A percentile compares a stretch with the other conserved stretches of the same genome.
Evolutionary conservation across 1,140 invertebrate species (phyloP).

Genomic region (Eueides isabella): DNA sequence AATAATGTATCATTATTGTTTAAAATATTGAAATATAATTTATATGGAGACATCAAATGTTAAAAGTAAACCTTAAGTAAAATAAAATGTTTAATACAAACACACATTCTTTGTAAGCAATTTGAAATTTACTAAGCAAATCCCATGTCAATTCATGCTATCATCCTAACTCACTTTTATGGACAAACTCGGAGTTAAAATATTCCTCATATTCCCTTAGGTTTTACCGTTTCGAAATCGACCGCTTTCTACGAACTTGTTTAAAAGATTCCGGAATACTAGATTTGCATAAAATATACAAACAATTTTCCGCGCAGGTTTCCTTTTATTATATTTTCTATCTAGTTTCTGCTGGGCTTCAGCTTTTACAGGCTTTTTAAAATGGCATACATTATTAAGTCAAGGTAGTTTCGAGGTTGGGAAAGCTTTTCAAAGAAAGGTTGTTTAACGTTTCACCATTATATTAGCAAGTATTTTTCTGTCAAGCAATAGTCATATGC

Average conservation of each 20-base stretch:
- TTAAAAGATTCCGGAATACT: constrained; percentile 30
- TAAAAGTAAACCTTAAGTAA: too few relatives aligned
- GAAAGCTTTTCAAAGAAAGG: not conserved
- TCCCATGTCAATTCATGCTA: constrained; percentile 26
- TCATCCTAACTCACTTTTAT: constrained; percentile 23
- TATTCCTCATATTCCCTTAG: constrained; percentile 20
- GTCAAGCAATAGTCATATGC: not conserved
- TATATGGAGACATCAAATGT: too few relatives aligned
- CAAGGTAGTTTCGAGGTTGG: not conserved
- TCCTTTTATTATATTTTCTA: constrained; percentile 19
- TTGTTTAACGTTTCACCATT: not conserved
- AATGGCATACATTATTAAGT: constrained; percentile 12
- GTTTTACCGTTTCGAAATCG: constrained; percentile 19
- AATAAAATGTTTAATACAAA: not conserved
- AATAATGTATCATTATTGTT: too few relatives aligned
- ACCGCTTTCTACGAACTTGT: constrained; percentile 21
- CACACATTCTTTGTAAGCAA: constrained; percentile 1
- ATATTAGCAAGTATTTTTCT: not conserved
- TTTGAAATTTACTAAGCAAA: not conserved
- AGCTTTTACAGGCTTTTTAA: constrained; percentile 7
- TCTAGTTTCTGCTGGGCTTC: constrained; percentile 5
- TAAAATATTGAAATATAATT: too few relatives aligned
- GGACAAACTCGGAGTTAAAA: constrained; percentile 14
- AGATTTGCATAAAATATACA: constrained; percentile 31
- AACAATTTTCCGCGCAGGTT: constrained; percentile 20